These are phyloP conservation scores for Leptodactylus fallax DNA, from an alignment of 2,797 vertebrate genomes.

Conservation along the genomic window DNA sequence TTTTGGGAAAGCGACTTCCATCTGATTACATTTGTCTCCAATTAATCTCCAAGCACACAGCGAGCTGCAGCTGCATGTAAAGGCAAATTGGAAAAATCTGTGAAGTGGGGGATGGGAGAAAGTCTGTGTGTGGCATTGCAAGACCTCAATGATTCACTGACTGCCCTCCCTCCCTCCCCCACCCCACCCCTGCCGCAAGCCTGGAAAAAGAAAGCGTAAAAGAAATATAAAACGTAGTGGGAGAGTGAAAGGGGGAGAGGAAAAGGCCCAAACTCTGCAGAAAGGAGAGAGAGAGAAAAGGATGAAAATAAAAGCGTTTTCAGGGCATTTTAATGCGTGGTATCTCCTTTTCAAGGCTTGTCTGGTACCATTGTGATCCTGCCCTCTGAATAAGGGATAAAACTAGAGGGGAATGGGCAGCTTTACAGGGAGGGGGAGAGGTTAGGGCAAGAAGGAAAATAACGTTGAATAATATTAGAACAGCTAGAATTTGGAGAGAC, in stretches of 20 bases:
- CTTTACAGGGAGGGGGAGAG: slow-evolving; percentile 20
- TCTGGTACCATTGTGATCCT: slow-evolving; percentile 51
- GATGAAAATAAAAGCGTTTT: slow-evolving; percentile 63
- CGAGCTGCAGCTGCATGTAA: slow-evolving; percentile 62
- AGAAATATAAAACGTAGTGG: slow-evolving; percentile 69
- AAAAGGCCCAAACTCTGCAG: slow-evolving; percentile 66
- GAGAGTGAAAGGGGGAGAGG: slow-evolving; percentile 66
- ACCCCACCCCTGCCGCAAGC: slow-evolving; percentile 75
- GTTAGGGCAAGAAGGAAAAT: slow-evolving; percentile 9
- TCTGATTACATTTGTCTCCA: slow-evolving; percentile 64
- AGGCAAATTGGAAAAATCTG: slow-evolving; percentile 65
- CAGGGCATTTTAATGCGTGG: slow-evolving; percentile 44
- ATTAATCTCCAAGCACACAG: slow-evolving; percentile 62
- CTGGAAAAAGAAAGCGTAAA: slow-evolving; percentile 74
- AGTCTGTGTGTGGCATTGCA: slow-evolving; percentile 78
- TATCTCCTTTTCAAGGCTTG: slow-evolving; percentile 51
- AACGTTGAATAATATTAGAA: slow-evolving; percentile 41
- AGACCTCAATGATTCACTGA: slow-evolving; percentile 65
- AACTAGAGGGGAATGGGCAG: slow-evolving; percentile 37
- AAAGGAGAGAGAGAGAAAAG: slow-evolving; percentile 64
- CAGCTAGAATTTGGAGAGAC: neutral
- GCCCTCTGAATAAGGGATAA: slow-evolving; percentile 36
- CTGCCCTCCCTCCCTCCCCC: slow-evolving; percentile 71
- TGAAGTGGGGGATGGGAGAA: slow-evolving; percentile 61
- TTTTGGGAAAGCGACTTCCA: slow-evolving; percentile 51